Conservation (phyloP, 2,113 vertebrate species). For the Myocastor coypus region DNA sequence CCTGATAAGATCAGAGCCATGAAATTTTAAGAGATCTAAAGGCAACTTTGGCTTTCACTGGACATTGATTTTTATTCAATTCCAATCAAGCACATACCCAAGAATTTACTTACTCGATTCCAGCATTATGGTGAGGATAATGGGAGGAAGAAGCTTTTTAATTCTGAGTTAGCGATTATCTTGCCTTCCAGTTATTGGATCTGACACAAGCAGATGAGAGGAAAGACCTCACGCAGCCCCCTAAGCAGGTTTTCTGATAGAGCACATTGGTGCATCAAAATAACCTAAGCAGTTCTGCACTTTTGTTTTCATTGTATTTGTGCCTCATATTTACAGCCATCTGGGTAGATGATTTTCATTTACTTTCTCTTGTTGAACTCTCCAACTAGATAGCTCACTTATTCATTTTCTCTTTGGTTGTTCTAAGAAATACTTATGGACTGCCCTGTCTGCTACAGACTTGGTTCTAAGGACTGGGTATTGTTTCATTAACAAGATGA, state of each 20-base stretch:
- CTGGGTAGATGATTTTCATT: not conserved
- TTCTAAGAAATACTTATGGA: not conserved
- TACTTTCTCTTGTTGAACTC: not conserved
- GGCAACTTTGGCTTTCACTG: conserved; percentile 67
- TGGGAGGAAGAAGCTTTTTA: conserved; percentile 24
- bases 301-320: not conserved
- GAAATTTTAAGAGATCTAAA: conserved; percentile 71
- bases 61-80: conserved; percentile 80
- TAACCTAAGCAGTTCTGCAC: not conserved
- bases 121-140: conserved; percentile 39
- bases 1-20: conserved; percentile 72
- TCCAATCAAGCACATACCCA: conserved; percentile 71
- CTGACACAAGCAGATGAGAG: conserved; percentile 30
- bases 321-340: not conserved
- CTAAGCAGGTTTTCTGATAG: not conserved
- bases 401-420: not conserved
- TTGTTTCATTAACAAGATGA: not conserved
- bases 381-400: not conserved
- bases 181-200: conserved; percentile 40
- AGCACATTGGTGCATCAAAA: not conserved
- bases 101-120: conserved; percentile 70
- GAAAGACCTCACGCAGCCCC: not conserved
- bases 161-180: conserved; percentile 61
- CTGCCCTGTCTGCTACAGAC: not conserved
- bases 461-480: not conserved